Evolutionary conservation across 2,888 invertebrate species (phyloP).

Genomic region (Perizoma affinitatum): DNA sequence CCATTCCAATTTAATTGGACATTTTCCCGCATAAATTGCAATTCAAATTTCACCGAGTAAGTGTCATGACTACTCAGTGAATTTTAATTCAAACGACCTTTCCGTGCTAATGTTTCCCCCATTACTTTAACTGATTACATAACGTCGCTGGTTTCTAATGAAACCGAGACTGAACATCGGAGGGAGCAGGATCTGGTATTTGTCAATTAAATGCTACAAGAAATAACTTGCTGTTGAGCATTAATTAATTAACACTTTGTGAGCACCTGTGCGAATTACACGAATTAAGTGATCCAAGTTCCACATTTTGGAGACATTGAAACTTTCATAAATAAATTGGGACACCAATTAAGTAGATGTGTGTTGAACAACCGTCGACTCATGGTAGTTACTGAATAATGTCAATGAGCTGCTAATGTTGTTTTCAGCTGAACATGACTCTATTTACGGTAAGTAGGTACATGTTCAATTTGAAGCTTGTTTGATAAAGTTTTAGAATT

Average conservation of each 20-base stretch:
- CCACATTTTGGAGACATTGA: constrained; percentile 49
- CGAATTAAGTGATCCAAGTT: constrained; percentile 63
- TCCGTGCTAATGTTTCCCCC: constrained; percentile 50
- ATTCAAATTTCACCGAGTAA: constrained; percentile 26
- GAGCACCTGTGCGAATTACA: constrained; percentile 61
- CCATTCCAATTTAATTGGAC: constrained; percentile 46
- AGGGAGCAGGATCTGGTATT: constrained; percentile 52
- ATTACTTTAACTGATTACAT: constrained; percentile 64
- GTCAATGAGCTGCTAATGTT: constrained; percentile 35
- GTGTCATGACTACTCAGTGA: constrained; percentile 39
- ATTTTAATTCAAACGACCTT: constrained; percentile 43
- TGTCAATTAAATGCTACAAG: constrained; percentile 61
- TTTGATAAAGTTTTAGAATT: constrained; percentile 12
- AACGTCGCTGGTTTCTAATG: constrained; percentile 56
- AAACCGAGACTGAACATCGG: constrained; percentile 46
- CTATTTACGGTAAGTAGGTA: constrained; percentile 2
- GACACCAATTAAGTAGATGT: constrained; percentile 48
- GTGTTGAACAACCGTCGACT: constrained; percentile 40
- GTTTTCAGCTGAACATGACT: constrained; percentile 29
- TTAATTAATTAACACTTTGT: constrained; percentile 69
- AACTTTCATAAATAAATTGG: constrained; percentile 60
- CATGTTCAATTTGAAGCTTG: constrained; percentile 11
- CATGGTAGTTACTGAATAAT: constrained; percentile 36
- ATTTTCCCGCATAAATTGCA: constrained; percentile 41
- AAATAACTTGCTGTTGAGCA: constrained; percentile 59